These are phyloP conservation scores for Dioctria linearis DNA, from an alignment of 2,888 invertebrate genomes.

Conservation along the genomic window DNA sequence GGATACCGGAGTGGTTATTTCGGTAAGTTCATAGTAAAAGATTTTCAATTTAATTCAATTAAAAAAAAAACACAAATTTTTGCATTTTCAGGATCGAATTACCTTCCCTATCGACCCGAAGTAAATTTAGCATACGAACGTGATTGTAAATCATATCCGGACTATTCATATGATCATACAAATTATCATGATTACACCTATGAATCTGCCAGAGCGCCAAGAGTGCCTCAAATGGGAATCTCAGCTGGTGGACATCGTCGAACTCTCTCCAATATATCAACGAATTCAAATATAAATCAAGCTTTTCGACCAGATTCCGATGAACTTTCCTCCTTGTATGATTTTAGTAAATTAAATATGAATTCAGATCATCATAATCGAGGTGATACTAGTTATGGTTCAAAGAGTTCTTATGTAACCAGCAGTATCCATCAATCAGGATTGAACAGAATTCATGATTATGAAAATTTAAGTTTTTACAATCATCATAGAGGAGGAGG, in stretches of 20 bases:
- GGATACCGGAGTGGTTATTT: constrained; percentile 68
- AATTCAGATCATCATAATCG: constrained; percentile 30
- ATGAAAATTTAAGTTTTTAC: constrained; percentile 63
- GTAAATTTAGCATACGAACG: constrained; percentile 68
- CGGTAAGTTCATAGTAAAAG: constrained; percentile 61
- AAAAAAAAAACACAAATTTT: neutral
- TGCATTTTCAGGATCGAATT: constrained; percentile 67
- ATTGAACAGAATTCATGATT: constrained; percentile 65
- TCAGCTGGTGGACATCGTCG: constrained; percentile 76
- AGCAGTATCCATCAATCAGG: constrained; percentile 32
- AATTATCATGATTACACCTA: constrained; percentile 69
- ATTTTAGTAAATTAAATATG: constrained; percentile 63
- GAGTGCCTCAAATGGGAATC: constrained; percentile 71
- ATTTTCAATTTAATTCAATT: neutral
- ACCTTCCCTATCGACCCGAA: constrained; percentile 70
- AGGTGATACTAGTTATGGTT: neutral
- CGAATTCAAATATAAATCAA: constrained; percentile 76
- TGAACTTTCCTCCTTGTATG: constrained; percentile 66
- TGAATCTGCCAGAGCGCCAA: constrained; percentile 66
- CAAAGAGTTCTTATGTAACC: neutral
- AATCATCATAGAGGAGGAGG: constrained; percentile 48
- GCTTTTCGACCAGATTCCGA: constrained; percentile 78
- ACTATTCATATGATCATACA: constrained; percentile 69
- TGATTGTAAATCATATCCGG: constrained; percentile 70
- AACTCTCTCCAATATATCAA: constrained; percentile 84